phyloP scores from a whole-genome alignment of 2,888 invertebrate genomes.

The Megastigmus dorsalis region DNA sequence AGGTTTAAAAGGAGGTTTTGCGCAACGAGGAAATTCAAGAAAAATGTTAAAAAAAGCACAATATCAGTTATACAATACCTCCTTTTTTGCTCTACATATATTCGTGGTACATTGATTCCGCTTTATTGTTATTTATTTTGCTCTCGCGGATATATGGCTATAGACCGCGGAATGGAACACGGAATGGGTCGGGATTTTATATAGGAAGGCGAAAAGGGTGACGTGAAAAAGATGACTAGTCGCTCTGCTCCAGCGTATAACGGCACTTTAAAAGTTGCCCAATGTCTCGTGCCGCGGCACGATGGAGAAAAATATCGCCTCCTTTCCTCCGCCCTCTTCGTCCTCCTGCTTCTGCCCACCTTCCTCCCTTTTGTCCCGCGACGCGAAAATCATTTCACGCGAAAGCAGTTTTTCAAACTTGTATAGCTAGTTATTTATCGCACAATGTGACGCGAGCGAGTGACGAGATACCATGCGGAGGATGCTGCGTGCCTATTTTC shows the following conservation, averaged over 20 bases:
- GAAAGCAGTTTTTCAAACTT: constrained; percentile 9
- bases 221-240: constrained; percentile 55
- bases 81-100: no score
- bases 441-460: background rate
- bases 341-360: background rate
- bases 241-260: constrained; percentile 58
- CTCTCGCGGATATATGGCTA: no score
- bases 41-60: no score
- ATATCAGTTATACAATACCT: no score
- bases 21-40: no score
- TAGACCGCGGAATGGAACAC: no score
- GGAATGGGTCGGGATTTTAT: background rate
- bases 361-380: background rate
- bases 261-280: constrained; percentile 64
- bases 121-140: background rate
- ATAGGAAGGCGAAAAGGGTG: background rate
- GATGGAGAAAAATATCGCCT: constrained; percentile 51
- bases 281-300: constrained; percentile 55
- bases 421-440: constrained; percentile 5
- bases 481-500: no score
- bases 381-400: constrained; percentile 17
- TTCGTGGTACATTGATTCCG: background rate
- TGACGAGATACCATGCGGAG: no score
- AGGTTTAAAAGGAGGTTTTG: no score
- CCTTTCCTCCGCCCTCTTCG: background rate